Evolutionary conservation across 2,888 invertebrate species (phyloP).

Genomic region (Anoplius nigerrimus): DNA sequence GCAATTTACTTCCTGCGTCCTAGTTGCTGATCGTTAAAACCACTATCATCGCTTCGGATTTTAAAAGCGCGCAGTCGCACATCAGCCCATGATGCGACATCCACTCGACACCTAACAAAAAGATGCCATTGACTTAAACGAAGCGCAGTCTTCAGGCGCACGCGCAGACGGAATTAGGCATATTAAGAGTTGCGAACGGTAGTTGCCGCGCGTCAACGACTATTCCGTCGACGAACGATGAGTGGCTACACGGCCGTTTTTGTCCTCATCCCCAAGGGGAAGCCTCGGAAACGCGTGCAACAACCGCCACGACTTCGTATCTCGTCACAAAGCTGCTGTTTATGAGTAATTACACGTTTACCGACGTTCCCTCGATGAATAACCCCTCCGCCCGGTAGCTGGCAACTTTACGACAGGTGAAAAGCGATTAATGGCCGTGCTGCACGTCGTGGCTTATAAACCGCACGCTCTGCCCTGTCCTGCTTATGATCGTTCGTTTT

Average conservation of each 20-base stretch:
- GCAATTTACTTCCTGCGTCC: no score
- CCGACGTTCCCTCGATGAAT: constrained; percentile 50
- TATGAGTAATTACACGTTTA: constrained; percentile 58
- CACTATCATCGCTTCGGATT: no score
- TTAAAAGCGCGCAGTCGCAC: no score
- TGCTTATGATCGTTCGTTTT: constrained; percentile 38
- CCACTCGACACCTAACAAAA: no score
- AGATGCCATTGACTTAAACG: no score
- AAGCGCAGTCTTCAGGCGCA: no score
- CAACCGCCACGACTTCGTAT: constrained; percentile 22
- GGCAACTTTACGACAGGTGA: constrained; percentile 54
- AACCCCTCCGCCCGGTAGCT: constrained; percentile 35
- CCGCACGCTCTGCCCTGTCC: neutral
- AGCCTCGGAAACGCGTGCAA: constrained; percentile 4
- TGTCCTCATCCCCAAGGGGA: neutral
- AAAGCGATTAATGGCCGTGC: constrained; percentile 56
- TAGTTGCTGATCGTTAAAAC: no score
- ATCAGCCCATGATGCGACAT: no score
- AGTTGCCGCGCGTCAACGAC: neutral
- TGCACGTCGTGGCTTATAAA: constrained; percentile 50
- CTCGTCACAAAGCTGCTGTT: constrained; percentile 49
- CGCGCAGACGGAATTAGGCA: no score
- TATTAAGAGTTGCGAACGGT: no score
- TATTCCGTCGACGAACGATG: neutral
- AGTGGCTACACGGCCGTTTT: constrained; percentile 3